Percentiles rank a stretch among this genome's conserved stretches.
Evolutionary conservation across 2,113 vertebrate genomes (phyloP).

Genomic region (Eolophus roseicapilla): DNA sequence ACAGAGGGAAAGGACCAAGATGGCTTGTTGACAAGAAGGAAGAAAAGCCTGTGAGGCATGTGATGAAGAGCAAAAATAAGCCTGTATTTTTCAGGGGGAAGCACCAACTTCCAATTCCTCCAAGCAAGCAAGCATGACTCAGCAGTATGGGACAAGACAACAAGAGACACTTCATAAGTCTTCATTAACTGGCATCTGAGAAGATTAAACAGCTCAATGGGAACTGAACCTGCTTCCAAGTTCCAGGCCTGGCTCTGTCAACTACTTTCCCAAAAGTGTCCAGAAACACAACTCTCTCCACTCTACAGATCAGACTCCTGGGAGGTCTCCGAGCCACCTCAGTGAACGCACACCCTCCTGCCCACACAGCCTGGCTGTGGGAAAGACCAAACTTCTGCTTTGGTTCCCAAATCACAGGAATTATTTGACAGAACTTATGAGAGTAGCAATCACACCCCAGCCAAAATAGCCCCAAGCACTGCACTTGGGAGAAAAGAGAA

Average conservation of each 20-base stretch:
- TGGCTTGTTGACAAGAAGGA: neutral
- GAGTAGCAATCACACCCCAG: neutral
- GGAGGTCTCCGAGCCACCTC: neutral
- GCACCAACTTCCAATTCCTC: neutral
- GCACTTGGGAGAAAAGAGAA: neutral
- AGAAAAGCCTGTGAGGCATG: neutral
- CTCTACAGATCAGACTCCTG: neutral
- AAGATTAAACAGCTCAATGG: neutral
- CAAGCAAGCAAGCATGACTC: neutral
- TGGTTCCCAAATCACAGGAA: neutral
- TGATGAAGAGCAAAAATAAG: neutral
- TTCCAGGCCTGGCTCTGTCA: neutral
- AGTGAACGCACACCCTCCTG: rapidly evolving
- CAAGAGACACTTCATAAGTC: neutral
- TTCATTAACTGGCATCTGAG: neutral
- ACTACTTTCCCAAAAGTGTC: neutral
- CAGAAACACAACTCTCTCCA: neutral
- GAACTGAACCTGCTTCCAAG: neutral
- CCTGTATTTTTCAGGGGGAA: neutral
- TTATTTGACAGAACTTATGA: neutral
- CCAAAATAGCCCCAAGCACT: neutral
- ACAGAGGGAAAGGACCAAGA: neutral
- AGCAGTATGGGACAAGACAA: neutral
- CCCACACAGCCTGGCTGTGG: neutral
- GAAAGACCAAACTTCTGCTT: neutral